Base-by-base conservation (phyloP, 64 coral and sea anemone species). In the Actinia tenebrosa region DNA sequence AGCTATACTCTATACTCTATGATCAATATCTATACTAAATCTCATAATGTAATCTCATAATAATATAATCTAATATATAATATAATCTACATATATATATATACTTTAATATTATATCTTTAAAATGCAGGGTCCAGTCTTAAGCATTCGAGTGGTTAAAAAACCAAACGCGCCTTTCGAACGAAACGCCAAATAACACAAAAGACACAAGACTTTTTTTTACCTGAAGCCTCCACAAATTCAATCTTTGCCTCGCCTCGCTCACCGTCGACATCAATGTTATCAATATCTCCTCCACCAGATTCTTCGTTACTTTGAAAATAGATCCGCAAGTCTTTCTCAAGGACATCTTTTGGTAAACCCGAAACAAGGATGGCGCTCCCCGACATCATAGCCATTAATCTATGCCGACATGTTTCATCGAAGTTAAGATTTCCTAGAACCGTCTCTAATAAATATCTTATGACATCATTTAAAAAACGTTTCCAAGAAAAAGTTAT, bases 241-340 rank as follows among this genome's bases (percentile, higher is more conserved):
- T 25, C 19, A 81, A 81, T 81, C 79, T 19, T 81, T 37, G 46
- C 79, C 53, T 81, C 79, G 43, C 46, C 79, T 20, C 44, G 43
- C 16, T 81, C 79, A 19, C 3, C 17, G 43, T 46, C 37, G 2
- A 86, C 0, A 6, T 86, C 71, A 45, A 91, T 84, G 30, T 18
- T 80, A 11, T 44, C 83, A 5, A 91, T 84, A 19, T 91, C 89
- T 25, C 89, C 89, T 14, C 89, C 89, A 45, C 71, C 71, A 6
- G 84, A 91, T 8, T 80, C 23, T 23, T 84, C 62, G 14, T 16
- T 22, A 10, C 53, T 86, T 64, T 91, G 89, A 64, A 91, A 91
- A 82, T 86, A 91, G 16, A 91, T 64, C 22, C 17, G 19, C 22
- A 91, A 77, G 46, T 86, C 72, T 16, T 37, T 18, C 47, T 91